Base-by-base conservation (phyloP, 2,797 vertebrate genomes). In the Sitta carolinensis region DNA sequence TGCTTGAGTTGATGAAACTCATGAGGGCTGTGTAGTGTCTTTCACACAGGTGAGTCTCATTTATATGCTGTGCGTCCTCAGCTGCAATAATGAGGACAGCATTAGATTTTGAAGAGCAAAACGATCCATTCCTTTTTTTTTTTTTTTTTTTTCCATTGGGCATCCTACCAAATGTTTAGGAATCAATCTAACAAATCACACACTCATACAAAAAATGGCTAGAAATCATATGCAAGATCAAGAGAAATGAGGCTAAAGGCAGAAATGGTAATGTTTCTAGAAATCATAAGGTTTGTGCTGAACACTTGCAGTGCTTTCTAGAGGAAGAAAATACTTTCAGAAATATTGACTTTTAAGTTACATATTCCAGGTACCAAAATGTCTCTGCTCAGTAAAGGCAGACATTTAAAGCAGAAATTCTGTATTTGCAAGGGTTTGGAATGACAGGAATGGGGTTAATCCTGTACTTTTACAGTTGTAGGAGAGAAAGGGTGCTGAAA, bases 191-290 rank as follows among this genome's bases (percentile, higher is more conserved):
- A 55, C 6, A 63, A 57, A 68, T 88, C 16, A 63, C 1, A 0
- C 0, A 1, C 16, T 14, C 2, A 0, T 45, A 42, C 18, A 55
- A 52, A 52, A 57, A 84, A n/a, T 54, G 10, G 12, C 2, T 82
- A 30, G 2, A 2, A 48, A 29, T 68, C n/a, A 69, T 88, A 22
- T 22, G 75, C 76, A 82, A 54, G 32, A 48, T 79, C 2, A 27
- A 61, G 32, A 87, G 43, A 82, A 83, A 58, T n/a, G 12, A 87
- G 15, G 26, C n/a, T 66, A 69, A 86, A 76, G 10, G 26, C 36
- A 66, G 45, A 38, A 84, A 54, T 68, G 27, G 9, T 43, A 5
- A 3, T 64, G 20, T 48, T 90, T 76, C 25, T 67, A 45, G 29
- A 69, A 81, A 55, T 47, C 15, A 4, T 36, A 6, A 22, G 25